Evolutionary conservation across 1,140 invertebrate genomes (phyloP).

Genomic region (Neodiprion lecontei): DNA sequence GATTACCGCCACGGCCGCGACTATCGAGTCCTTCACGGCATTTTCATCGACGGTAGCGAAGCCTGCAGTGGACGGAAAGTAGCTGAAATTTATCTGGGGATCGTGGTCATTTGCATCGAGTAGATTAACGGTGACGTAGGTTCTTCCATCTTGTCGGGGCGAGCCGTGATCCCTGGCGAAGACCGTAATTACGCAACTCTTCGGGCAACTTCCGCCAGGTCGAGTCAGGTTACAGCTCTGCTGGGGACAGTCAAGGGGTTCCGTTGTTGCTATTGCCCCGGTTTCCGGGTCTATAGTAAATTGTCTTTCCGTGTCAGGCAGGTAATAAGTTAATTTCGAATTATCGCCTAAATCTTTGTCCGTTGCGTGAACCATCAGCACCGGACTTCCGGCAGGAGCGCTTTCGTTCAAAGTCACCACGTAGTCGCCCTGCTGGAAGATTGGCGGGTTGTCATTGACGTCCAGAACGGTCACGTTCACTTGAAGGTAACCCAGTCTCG

Average conservation of each 20-base stretch:
- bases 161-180: constrained; percentile 92
- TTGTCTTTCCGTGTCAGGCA: constrained; percentile 83
- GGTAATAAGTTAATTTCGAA: constrained; percentile 88
- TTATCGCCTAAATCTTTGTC: constrained; percentile 93
- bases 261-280: constrained; percentile 83
- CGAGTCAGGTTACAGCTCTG: constrained; percentile 65
- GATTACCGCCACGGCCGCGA: constrained; percentile 91
- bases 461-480: constrained; percentile 93
- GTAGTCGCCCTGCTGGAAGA: constrained; percentile 93
- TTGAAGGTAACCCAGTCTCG: constrained; percentile 81
- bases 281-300: constrained; percentile 90
- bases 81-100: constrained; percentile 89
- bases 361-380: constrained; percentile 88
- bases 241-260: constrained; percentile 80
- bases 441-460: constrained; percentile 94
- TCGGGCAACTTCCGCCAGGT: constrained; percentile 72
- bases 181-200: constrained; percentile 93
- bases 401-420: constrained; percentile 91
- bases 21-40: constrained; percentile 85
- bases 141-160: constrained; percentile 87
- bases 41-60: constrained; percentile 95
- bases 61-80: constrained; percentile 81
- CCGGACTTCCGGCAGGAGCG: constrained; percentile 83
- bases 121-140: constrained; percentile 93
- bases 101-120: constrained; percentile 95